Evolutionary conservation across 2,888 invertebrate species (phyloP).

Genomic region (Diarsia brunnea): DNA sequence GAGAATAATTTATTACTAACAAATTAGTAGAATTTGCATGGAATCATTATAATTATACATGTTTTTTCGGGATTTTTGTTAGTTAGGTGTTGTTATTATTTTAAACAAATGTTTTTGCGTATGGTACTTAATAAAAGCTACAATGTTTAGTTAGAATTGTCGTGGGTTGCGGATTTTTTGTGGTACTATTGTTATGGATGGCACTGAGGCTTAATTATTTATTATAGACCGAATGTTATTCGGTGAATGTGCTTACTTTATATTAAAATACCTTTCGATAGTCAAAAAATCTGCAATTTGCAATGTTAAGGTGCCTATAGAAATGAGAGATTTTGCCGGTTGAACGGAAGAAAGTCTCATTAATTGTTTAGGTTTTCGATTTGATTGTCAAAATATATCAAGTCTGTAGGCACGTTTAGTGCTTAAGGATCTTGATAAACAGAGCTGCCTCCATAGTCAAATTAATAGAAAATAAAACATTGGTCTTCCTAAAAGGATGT

Average conservation of each 20-base stretch:
- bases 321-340: conserved; percentile 1
- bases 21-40: conserved; percentile 33
- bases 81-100: conserved; percentile 55
- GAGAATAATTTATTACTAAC: conserved; percentile 29
- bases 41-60: conserved; percentile 40
- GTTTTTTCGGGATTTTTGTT: conserved; percentile 46
- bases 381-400: conserved; percentile 5
- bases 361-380: background rate
- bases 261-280: conserved; percentile 8
- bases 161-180: conserved; percentile 44
- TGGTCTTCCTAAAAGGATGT: conserved; percentile 40
- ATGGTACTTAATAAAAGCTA: conserved; percentile 55
- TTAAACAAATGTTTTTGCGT: conserved; percentile 34
- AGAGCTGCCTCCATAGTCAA: conserved; percentile 59
- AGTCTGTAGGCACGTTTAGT: conserved; percentile 30
- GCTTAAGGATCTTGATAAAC: conserved; percentile 49
- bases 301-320: conserved; percentile 12
- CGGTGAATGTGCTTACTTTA: conserved; percentile 23
- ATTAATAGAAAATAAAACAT: conserved; percentile 11
- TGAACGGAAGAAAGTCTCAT: background rate
- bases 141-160: conserved; percentile 20
- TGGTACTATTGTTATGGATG: background rate
- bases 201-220: conserved; percentile 55
- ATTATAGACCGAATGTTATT: conserved; percentile 46
- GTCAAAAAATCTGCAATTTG: conserved; percentile 32